Base-by-base conservation (phyloP, 2,888 invertebrate species). In the Mythimna ferrago region DNA sequence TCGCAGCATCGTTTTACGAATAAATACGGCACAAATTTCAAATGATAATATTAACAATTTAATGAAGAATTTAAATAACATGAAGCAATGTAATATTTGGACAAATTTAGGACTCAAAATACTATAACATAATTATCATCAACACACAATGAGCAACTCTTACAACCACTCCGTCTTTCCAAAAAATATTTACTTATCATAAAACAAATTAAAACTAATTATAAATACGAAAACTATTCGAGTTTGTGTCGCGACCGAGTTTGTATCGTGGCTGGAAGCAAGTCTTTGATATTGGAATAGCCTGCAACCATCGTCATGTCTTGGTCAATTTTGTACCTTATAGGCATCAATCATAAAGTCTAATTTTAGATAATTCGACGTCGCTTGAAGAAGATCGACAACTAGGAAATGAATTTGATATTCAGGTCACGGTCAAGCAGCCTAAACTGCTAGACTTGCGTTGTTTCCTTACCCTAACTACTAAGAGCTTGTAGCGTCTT, bases 191-290 rank as follows among this genome's bases (percentile, higher is more conserved):
- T 82, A 89, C 81, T 80, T 87, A 86, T 84, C 66, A 85, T 88
- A 87, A 78, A 84, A 87, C 38, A 86, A 87, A 86, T 85, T 88
- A 87, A 74, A 87, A 80, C 86, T 92, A 91, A 82, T 72, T 83
- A 89, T 90, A 92, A 90, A 91, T 92, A 91, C 76, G 82, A 88
- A 86, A 90, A 88, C 86, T 93, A 94, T 94, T 94, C 94, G 92
- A 94, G 93, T 92, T 92, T 90, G 88, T 90, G 88, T 92, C 89
- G 85, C 86, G 85, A 88, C 86, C 86, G 83, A 80, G 80, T 84
- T 75, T 72, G 66, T 82, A 72, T 78, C 66, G 69, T 76, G 65
- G 66, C 64, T 80, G 71, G 78, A 77, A 72, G 71, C 66, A 56
- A 73, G 69, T 76, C 61, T 81, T 76, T 69, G 70, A 76, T 78